These are phyloP conservation scores for Harpalus rufipes DNA, from an alignment of 2,888 invertebrate species.

Conservation along the genomic window DNA sequence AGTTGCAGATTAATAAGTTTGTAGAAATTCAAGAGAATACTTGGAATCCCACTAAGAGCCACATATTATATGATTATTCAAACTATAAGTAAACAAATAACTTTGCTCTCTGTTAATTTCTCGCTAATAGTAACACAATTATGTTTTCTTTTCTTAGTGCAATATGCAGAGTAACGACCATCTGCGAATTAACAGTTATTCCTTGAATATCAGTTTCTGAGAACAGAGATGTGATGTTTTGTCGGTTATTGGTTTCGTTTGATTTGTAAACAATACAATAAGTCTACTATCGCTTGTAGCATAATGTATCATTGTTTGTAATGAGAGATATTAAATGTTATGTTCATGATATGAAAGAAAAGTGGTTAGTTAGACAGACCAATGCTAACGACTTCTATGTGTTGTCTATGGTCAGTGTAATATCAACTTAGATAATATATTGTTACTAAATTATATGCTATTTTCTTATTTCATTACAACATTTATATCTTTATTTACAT, in stretches of 20 bases:
- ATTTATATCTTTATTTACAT: background rate
- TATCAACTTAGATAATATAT: background rate
- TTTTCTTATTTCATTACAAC: background rate
- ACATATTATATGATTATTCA: too few species aligned
- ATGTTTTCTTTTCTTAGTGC: background rate
- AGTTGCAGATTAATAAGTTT: too few species aligned
- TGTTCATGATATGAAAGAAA: slow-evolving; percentile 31
- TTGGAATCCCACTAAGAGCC: too few species aligned
- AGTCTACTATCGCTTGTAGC: slow-evolving; percentile 29
- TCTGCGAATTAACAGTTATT: slow-evolving; percentile 20
- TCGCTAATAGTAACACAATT: background rate
- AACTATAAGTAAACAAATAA: too few species aligned
- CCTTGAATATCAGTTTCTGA: slow-evolving; percentile 37
- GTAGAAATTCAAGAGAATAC: too few species aligned
- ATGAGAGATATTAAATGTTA: slow-evolving; percentile 50
- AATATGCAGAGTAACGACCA: slow-evolving; percentile 34
- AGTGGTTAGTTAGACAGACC: slow-evolving; percentile 1
- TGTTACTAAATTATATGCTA: background rate
- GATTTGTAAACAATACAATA: slow-evolving; percentile 58
- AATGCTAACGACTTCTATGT: slow-evolving; percentile 11
- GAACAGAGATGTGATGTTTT: slow-evolving; percentile 37
- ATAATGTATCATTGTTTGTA: slow-evolving; percentile 46
- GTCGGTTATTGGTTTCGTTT: slow-evolving; percentile 56
- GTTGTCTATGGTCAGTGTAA: background rate
- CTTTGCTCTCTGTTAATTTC: background rate